phyloP scores from a whole-genome alignment of 2,113 vertebrate species.

The Epinephelus fuscoguttatus region DNA sequence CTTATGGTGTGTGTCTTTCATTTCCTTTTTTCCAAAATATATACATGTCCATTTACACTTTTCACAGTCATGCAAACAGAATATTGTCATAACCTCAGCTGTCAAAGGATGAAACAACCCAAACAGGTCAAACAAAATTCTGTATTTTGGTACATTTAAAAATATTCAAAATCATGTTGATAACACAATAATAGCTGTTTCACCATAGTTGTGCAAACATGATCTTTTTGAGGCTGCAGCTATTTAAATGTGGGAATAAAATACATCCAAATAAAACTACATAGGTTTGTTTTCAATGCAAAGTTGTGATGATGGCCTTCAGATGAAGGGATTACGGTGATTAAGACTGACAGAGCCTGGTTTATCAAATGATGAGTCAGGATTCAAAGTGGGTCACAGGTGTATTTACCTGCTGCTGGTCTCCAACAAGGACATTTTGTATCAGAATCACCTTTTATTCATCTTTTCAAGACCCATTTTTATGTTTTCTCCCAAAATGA shows the following conservation, averaged over 20 bases:
- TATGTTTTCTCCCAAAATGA: not conserved
- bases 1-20: not conserved
- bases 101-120: not conserved
- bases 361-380: slow-evolving; percentile 66
- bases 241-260: not conserved
- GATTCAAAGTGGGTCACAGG: slow-evolving; percentile 60
- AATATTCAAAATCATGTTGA: not conserved
- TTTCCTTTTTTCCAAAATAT: not conserved
- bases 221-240: not conserved
- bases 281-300: not conserved
- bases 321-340: slow-evolving; percentile 54
- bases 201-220: not conserved
- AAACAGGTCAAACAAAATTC: not conserved
- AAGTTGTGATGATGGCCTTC: slow-evolving; percentile 15
- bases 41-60: not conserved
- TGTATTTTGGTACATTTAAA: not conserved
- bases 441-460: not conserved
- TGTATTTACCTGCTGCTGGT: not conserved
- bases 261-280: not conserved
- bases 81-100: not conserved
- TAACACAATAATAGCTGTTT: not conserved
- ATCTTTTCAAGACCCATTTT: not conserved
- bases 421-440: not conserved
- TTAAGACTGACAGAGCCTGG: slow-evolving; percentile 49
- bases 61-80: slow-evolving; percentile 5